Evolutionary conservation across 35 echinoderm and acorn worm species (phyloP).

Genomic region (Eucidaris tribuloides): DNA sequence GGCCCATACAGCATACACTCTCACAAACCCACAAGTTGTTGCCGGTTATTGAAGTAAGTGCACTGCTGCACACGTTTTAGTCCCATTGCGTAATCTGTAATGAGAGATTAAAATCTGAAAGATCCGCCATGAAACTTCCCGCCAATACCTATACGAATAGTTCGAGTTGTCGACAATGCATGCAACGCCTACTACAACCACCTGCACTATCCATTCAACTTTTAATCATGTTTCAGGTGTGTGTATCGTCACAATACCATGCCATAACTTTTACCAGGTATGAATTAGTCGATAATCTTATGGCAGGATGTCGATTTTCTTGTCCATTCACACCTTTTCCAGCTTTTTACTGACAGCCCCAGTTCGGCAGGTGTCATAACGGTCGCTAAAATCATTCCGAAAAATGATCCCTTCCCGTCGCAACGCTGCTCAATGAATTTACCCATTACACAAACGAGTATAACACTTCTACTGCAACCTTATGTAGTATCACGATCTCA

Average conservation of each 20-base stretch:
- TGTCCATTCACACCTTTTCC: slow-evolving; percentile 1
- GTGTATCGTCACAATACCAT: not conserved
- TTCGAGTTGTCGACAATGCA: too few species aligned
- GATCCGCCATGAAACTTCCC: too few species aligned
- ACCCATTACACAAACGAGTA: not conserved
- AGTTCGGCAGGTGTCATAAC: not conserved
- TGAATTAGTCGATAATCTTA: not conserved
- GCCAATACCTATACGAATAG: too few species aligned
- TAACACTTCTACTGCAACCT: not conserved
- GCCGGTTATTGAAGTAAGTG: too few species aligned
- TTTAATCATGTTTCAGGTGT: not conserved
- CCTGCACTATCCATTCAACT: not conserved
- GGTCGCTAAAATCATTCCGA: not conserved
- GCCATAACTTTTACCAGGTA: not conserved
- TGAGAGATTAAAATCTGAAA: too few species aligned
- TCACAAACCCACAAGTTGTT: too few species aligned
- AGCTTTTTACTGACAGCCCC: not conserved
- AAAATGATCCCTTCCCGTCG: not conserved
- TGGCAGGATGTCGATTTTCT: slow-evolving; percentile 24
- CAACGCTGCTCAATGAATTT: not conserved
- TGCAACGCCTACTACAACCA: not conserved
- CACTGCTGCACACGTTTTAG: too few species aligned
- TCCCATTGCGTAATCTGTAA: too few species aligned
- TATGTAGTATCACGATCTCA: not conserved
- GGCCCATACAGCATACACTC: too few species aligned